Evolutionary conservation across 2,888 invertebrate genomes (phyloP), one percentile per base, ranked within the genome.

Genomic region (Uloborus plumipes): DNA sequence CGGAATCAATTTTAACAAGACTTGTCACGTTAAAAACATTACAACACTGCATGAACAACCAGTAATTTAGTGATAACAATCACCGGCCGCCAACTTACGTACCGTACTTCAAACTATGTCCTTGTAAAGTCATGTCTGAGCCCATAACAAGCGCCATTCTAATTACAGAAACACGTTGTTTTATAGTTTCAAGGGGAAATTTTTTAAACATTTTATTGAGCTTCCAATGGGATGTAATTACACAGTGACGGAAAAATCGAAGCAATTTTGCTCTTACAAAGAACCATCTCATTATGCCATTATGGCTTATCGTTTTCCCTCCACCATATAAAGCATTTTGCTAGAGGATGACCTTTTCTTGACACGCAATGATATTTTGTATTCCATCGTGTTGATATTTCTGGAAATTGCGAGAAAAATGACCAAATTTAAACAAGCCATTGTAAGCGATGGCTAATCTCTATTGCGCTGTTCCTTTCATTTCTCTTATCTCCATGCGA

Each of bases 181-280:
- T 69, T 74, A 55, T 65, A 65, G 55, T 22, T 9, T 74, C 18
- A 55, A 74, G 74, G 74, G 65, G 65, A 74, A 62, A 7, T 49
- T 61, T 62, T 62, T 14, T 51, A 51, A 67, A n/a, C 62, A 51
- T 51, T 72, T 31, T 49, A 20, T n/a, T 51, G 72, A 53, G 64
- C 59, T 61, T 50, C 31, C 59, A 50, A 61, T 61, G 22, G 18
- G 26, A 62, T 72, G 62, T 72, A 62, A 72, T 72, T 61, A n/a
- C 22, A 31, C 39, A 7, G 11, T 62, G 51, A 53, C 14, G 53
- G 72, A 62, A 72, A 72, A 72, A 16, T 62, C 39, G 39, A 39
- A 39, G 39, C 39, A 39, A 39, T 39, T 39, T 39, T 39, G 39
- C 39, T 39, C 39, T 39, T 39, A 39, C 39, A 18, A 55, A 55